These are phyloP conservation scores for Gymnarchus niloticus DNA, from an alignment of 2,113 vertebrate species.

Conservation along the genomic window DNA sequence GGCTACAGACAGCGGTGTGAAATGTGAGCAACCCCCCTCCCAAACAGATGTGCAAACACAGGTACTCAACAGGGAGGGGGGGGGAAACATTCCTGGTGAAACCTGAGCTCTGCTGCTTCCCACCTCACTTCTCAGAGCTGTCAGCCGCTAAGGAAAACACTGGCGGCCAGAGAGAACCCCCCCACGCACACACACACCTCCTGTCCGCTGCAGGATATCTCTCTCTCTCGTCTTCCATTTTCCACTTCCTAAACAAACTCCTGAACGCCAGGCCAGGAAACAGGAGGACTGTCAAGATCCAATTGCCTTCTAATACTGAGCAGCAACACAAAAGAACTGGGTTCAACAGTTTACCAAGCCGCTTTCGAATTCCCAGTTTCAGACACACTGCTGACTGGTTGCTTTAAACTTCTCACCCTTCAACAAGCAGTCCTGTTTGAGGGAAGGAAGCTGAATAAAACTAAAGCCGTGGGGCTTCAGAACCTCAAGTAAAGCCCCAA, in stretches of 20 bases:
- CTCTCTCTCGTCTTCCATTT: conserved; percentile 47
- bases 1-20: background rate
- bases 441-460: no score
- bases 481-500: background rate
- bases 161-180: conserved; percentile 30
- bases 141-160: conserved; percentile 49
- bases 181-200: background rate
- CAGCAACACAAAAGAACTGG: background rate
- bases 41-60: conserved; percentile 28
- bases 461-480: background rate
- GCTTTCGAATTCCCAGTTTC: background rate
- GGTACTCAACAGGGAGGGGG: background rate
- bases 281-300: conserved; percentile 35
- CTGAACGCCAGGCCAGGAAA: conserved; percentile 41
- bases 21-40: background rate
- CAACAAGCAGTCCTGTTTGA: background rate
- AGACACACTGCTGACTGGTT: background rate
- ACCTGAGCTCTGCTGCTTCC: conserved; percentile 54
- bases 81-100: conserved; percentile 57
- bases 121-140: conserved; percentile 54
- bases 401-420: background rate
- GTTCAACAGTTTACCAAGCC: background rate
- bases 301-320: conserved; percentile 44
- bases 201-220: conserved; percentile 54
- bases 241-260: conserved; percentile 66